phyloP scores from a whole-genome alignment of 1,140 invertebrate genomes.

The Sarcophaga peregrina region DNA sequence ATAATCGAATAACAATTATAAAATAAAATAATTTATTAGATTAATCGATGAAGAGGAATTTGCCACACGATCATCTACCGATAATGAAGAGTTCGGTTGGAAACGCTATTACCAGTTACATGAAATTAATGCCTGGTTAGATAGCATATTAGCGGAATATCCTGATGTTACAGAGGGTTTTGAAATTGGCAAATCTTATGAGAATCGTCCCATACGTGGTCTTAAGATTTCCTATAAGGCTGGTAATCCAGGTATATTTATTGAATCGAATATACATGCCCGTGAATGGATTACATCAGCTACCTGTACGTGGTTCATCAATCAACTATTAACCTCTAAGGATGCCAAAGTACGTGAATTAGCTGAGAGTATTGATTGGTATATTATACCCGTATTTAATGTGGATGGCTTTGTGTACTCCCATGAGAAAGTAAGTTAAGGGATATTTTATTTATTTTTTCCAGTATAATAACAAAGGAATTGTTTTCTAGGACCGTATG shows the following conservation, averaged over 20 bases:
- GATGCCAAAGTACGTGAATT: slow-evolving; percentile 60
- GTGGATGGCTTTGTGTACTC: slow-evolving; percentile 80
- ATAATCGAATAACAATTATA: not conserved
- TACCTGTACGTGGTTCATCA: slow-evolving; percentile 70
- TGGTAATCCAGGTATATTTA: slow-evolving; percentile 69
- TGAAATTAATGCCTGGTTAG: slow-evolving; percentile 69
- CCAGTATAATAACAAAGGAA: not conserved
- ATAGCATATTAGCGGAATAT: slow-evolving; percentile 59
- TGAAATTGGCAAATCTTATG: slow-evolving; percentile 68
- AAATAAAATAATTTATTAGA: slow-evolving; percentile 45
- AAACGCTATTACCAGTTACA: slow-evolving; percentile 65
- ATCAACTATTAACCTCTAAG: slow-evolving; percentile 66
- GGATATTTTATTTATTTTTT: no score
- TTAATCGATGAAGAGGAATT: slow-evolving; percentile 59
- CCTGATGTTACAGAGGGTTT: slow-evolving; percentile 56
- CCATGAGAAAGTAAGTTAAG: slow-evolving; percentile 62
- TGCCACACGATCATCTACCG: slow-evolving; percentile 37
- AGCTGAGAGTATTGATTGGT: slow-evolving; percentile 71
- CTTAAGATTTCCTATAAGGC: slow-evolving; percentile 71
- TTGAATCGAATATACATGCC: slow-evolving; percentile 71
- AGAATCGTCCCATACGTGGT: slow-evolving; percentile 72
- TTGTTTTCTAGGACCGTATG: slow-evolving; percentile 64
- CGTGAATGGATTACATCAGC: slow-evolving; percentile 73
- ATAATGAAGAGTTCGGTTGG: slow-evolving; percentile 63
- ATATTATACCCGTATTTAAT: slow-evolving; percentile 77